Conservation (phyloP, 2,888 invertebrate species). For the Calameuta pallipes region DNA sequence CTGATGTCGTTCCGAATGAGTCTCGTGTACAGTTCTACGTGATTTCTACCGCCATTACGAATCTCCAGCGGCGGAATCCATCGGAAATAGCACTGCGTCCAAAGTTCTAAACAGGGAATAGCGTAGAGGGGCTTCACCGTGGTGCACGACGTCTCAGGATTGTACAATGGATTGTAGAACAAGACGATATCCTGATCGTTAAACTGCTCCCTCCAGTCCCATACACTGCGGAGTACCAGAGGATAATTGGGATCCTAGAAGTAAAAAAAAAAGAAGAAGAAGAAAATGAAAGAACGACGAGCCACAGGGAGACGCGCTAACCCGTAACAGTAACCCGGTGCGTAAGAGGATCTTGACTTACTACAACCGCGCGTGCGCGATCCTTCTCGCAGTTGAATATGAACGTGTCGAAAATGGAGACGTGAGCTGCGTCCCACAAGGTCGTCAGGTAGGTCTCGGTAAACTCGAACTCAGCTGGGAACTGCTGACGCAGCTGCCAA, state of each 20-base stretch:
- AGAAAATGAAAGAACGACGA: constrained; percentile 7
- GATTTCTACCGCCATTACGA: constrained; percentile 75
- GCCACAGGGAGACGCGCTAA: background rate
- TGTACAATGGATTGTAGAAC: constrained; percentile 87
- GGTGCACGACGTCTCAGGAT: constrained; percentile 37
- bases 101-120: constrained; percentile 76
- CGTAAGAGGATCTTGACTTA: constrained; percentile 47
- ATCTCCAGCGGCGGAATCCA: constrained; percentile 89
- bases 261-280: constrained; percentile 8
- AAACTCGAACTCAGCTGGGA: constrained; percentile 90
- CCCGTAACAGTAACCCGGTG: background rate
- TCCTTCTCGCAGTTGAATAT: constrained; percentile 89
- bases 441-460: constrained; percentile 92
- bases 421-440: constrained; percentile 89
- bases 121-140: constrained; percentile 68
- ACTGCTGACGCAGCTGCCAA: constrained; percentile 91
- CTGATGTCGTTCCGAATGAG: constrained; percentile 67
- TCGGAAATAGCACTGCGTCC: constrained; percentile 91
- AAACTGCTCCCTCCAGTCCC: constrained; percentile 94
- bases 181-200: constrained; percentile 82
- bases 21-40: constrained; percentile 70
- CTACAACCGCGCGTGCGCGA: constrained; percentile 75
- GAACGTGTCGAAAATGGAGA: constrained; percentile 93
- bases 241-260: constrained; percentile 66
- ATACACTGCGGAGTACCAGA: constrained; percentile 79